Conservation (phyloP, 1,140 invertebrate genomes). For the Matsumurasca onukii region DNA sequence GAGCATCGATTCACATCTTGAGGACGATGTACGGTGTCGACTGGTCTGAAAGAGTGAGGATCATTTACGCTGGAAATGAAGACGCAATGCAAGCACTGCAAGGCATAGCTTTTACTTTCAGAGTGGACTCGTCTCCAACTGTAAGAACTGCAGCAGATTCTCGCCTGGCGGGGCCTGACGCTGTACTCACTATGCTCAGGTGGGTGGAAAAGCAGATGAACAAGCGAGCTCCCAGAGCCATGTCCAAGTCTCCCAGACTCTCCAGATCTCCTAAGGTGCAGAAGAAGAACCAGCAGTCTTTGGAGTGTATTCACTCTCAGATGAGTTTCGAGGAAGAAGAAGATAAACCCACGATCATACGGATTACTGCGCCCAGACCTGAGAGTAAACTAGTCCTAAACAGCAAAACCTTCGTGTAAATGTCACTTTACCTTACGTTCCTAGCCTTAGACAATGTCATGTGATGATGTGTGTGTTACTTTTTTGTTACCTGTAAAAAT, state of each 20-base stretch:
- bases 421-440: no score
- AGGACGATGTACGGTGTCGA: slow-evolving; percentile 86
- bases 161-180: slow-evolving; percentile 81
- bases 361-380: slow-evolving; percentile 9
- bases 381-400: background rate
- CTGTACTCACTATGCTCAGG: slow-evolving; percentile 83
- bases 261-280: slow-evolving; percentile 35
- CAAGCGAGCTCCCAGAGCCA: slow-evolving; percentile 62
- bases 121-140: slow-evolving; percentile 80
- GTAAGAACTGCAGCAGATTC: slow-evolving; percentile 83
- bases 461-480: no score
- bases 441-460: no score
- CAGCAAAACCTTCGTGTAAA: background rate
- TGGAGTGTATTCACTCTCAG: slow-evolving; percentile 40
- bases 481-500: no score
- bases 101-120: slow-evolving; percentile 88
- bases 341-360: slow-evolving; percentile 29
- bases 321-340: slow-evolving; percentile 45
- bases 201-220: slow-evolving; percentile 86
- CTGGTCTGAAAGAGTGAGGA: slow-evolving; percentile 87
- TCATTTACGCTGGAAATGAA: slow-evolving; percentile 90
- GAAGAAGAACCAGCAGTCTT: slow-evolving; percentile 28
- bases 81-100: slow-evolving; percentile 87
- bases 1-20: slow-evolving; percentile 86
- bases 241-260: slow-evolving; percentile 32